These are phyloP conservation scores for Cyclophora punctaria DNA, from an alignment of 2,888 invertebrate genomes.

Conservation along the genomic window DNA sequence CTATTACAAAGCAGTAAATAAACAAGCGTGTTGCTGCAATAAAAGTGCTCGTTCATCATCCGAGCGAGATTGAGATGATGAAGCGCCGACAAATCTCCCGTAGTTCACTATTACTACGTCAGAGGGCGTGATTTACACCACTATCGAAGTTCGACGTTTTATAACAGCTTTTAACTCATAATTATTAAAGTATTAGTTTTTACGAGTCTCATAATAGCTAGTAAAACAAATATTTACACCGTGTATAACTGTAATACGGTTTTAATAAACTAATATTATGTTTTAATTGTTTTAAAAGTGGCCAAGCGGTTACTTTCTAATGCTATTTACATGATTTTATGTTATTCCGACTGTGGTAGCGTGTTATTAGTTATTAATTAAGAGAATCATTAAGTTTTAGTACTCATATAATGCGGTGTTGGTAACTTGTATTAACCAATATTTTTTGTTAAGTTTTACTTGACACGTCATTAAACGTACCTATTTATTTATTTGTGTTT, in stretches of 20 bases:
- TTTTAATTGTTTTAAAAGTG: conserved; percentile 15
- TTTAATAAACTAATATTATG: conserved; percentile 33
- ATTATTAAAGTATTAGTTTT: conserved; percentile 52
- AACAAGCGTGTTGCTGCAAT: conserved; percentile 56
- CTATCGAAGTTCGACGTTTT: conserved; percentile 50
- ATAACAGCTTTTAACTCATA: conserved; percentile 34
- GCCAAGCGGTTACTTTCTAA: not conserved
- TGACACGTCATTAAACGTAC: too few species aligned
- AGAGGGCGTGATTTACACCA: conserved; percentile 64
- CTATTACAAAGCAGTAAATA: conserved; percentile 61
- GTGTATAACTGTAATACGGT: conserved; percentile 35
- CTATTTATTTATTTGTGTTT: too few species aligned
- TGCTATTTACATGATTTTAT: not conserved
- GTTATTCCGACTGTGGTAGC: not conserved
- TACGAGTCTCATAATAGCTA: conserved; percentile 53
- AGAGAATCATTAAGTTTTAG: too few species aligned
- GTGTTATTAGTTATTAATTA: too few species aligned
- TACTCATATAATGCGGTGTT: too few species aligned
- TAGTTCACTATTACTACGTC: conserved; percentile 44
- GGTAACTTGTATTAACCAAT: too few species aligned
- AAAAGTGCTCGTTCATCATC: conserved; percentile 60
- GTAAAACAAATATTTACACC: conserved; percentile 56
- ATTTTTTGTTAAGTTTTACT: too few species aligned
- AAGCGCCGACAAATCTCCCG: conserved; percentile 43
- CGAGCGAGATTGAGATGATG: conserved; percentile 55